These are phyloP conservation scores for Nesometra sesokonis DNA, from an alignment of 35 echinoderm and acorn worm genomes.

Conservation along the genomic window DNA sequence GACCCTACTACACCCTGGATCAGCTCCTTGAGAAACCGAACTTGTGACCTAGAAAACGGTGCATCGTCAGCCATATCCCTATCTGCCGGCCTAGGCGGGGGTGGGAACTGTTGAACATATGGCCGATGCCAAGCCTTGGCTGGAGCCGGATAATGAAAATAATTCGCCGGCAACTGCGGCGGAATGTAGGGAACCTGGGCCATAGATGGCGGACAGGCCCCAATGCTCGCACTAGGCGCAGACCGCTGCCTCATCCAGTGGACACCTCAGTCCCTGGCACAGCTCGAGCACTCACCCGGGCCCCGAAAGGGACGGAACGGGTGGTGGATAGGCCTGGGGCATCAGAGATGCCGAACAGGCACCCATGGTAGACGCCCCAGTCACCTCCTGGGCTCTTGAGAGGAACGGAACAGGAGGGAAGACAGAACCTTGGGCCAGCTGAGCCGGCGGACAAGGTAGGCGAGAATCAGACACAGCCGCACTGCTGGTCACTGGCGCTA, in stretches of 20 bases:
- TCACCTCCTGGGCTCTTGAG: not conserved
- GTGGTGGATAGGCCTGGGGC: not conserved
- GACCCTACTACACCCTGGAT: not conserved
- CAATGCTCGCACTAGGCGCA: too few relatives aligned
- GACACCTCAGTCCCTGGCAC: not conserved
- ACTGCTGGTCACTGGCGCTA: not conserved
- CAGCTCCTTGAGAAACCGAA: not conserved
- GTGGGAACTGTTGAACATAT: not conserved
- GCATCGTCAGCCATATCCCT: not conserved
- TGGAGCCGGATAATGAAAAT: not conserved
- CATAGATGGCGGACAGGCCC: not conserved
- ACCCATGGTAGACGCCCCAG: not conserved
- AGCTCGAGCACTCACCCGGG: not conserved
- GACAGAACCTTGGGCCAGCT: not conserved
- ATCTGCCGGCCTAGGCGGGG: not conserved
- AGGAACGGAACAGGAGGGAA: not conserved
- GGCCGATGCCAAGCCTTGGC: not conserved
- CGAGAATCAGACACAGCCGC: not conserved
- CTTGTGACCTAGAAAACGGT: not conserved
- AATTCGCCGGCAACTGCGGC: not conserved
- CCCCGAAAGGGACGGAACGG: not conserved
- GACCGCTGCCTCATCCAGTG: too few relatives aligned
- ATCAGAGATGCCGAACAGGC: not conserved
- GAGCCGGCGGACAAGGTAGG: not conserved
- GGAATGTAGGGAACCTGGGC: not conserved